Percentiles rank a stretch among this genome's conserved stretches.
Conservation (phyloP, 2,888 invertebrate species). For the Andrena praecox region DNA sequence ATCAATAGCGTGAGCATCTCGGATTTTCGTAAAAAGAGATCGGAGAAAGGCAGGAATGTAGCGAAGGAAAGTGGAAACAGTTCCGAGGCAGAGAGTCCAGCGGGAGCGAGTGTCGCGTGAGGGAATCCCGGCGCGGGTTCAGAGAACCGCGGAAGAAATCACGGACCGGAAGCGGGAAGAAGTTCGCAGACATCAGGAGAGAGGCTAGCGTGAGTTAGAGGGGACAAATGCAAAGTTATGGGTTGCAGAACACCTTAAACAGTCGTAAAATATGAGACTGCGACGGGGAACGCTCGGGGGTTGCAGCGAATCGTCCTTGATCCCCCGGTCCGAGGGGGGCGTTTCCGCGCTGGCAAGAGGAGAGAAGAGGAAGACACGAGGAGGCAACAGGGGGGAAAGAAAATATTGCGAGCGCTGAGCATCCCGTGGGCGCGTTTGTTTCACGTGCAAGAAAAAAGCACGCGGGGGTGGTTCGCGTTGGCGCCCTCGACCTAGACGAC, state of each 20-base stretch:
- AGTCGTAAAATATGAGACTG: conserved; percentile 72
- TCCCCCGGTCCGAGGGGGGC: neutral
- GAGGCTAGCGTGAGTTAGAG: conserved; percentile 58
- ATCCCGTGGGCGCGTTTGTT: conserved; percentile 32
- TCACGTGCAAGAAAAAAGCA: conserved; percentile 25
- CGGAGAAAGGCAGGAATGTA: too few species aligned
- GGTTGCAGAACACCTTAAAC: conserved; percentile 70
- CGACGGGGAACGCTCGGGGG: conserved; percentile 48
- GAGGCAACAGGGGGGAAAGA: conserved; percentile 15
- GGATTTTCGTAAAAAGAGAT: neutral
- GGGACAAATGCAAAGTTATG: conserved; percentile 68
- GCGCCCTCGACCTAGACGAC: neutral
- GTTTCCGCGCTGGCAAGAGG: conserved; percentile 22
- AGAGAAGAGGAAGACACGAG: conserved; percentile 34
- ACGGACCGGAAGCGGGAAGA: conserved; percentile 54
- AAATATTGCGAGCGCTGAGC: conserved; percentile 50
- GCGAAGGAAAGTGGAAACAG: neutral
- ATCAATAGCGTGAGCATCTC: too few species aligned
- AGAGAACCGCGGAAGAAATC: conserved; percentile 60
- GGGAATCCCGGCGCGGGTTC: conserved; percentile 28
- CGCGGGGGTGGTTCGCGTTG: conserved; percentile 10
- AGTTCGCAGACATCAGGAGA: conserved; percentile 54
- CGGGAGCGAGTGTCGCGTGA: neutral
- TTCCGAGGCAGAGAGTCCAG: neutral
- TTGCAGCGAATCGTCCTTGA: conserved; percentile 24